These are phyloP conservation scores for Paedocypris sp. DNA, from an alignment of 2,113 vertebrate species.

Conservation along the genomic window DNA sequence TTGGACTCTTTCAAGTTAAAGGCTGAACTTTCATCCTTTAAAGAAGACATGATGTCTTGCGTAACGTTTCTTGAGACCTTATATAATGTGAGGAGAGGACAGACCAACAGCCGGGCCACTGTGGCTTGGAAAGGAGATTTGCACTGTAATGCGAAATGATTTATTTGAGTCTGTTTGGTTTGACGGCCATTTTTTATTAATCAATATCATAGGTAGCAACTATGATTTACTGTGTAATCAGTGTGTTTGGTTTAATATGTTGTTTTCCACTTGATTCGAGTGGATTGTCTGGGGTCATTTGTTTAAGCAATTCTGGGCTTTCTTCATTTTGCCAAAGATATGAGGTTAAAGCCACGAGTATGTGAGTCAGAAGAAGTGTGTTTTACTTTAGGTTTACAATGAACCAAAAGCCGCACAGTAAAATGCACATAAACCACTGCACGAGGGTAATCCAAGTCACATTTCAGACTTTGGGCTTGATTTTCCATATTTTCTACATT, in stretches of 20 bases:
- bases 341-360: not conserved
- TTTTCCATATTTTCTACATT: too few species aligned
- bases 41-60: not conserved
- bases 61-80: conserved; percentile 1
- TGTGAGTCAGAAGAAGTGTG: conserved; percentile 4
- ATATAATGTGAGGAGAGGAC: not conserved
- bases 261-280: too few species aligned
- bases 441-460: too few species aligned
- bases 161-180: too few species aligned
- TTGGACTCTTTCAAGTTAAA: not conserved
- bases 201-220: too few species aligned
- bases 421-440: not conserved
- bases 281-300: too few species aligned
- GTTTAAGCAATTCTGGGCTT: too few species aligned
- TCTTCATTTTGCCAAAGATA: not conserved
- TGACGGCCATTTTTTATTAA: too few species aligned
- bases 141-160: not conserved
- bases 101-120: conserved; percentile 8
- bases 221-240: too few species aligned
- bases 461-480: too few species aligned
- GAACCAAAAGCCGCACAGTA: not conserved
- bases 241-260: too few species aligned
- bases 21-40: conserved; percentile 17
- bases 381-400: not conserved
- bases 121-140: not conserved